A percentile compares a stretch with the other conserved stretches of the same genome.
These are phyloP conservation scores for Drosophila paucipuncta DNA, from an alignment of 2,888 invertebrate species.

Conservation along the genomic window DNA sequence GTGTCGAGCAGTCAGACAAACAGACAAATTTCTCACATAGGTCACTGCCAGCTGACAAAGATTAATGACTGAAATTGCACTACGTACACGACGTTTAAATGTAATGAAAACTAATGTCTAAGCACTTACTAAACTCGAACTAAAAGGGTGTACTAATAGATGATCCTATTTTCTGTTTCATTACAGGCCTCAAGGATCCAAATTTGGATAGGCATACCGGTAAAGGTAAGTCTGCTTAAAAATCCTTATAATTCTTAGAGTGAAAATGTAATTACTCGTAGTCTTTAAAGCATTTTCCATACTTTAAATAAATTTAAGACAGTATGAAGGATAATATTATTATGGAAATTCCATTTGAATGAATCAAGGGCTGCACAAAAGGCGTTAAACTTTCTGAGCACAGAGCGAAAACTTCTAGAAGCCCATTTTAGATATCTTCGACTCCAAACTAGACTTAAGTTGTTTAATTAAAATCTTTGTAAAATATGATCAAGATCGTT, in stretches of 20 bases:
- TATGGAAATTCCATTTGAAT: background rate
- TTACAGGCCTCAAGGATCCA: conserved; percentile 82
- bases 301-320: background rate
- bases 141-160: background rate
- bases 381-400: rapidly evolving
- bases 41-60: conserved; percentile 50
- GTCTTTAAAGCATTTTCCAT: background rate
- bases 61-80: conserved; percentile 48
- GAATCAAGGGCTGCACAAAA: background rate
- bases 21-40: conserved; percentile 41
- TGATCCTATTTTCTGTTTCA: conserved; percentile 2
- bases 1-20: conserved; percentile 24
- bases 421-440: background rate
- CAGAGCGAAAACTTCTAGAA: background rate
- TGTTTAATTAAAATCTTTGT: background rate
- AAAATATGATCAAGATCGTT: background rate
- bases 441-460: background rate
- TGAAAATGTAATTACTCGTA: background rate
- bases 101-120: background rate
- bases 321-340: background rate
- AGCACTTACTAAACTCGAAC: background rate
- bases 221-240: conserved; percentile 62
- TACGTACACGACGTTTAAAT: conserved; percentile 10
- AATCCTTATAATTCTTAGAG: too few species aligned
- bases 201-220: conserved; percentile 81